Percentiles rank a stretch among this genome's conserved stretches.
phyloP scores from a whole-genome alignment of 2,888 invertebrate genomes.

The Athalia circularis region DNA sequence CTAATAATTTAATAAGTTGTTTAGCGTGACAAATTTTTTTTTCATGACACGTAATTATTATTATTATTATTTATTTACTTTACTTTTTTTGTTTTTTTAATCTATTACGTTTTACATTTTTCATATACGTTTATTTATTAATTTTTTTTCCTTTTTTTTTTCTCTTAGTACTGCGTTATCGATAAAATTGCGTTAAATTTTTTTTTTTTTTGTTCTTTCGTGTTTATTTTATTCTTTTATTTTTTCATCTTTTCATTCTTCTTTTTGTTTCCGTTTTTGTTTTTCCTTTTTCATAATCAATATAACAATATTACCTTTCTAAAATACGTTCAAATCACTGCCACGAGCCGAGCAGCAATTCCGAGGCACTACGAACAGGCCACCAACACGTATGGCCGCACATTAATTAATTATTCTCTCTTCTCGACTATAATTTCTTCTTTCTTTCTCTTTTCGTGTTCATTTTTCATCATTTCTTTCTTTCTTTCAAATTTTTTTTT shows the following conservation, averaged over 20 bases:
- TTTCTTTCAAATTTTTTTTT: neutral
- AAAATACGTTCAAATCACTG: conserved; percentile 74
- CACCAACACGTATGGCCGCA: conserved; percentile 73
- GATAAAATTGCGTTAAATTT: conserved; percentile 40
- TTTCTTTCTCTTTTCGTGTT: no score
- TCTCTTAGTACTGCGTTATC: conserved; percentile 36
- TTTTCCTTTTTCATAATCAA: conserved; percentile 62
- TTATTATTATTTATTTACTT: no score
- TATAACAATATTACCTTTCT: conserved; percentile 71
- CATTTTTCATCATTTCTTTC: neutral
- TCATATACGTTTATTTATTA: neutral
- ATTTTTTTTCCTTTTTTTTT: neutral
- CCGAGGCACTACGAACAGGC: conserved; percentile 75
- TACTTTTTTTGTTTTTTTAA: no score
- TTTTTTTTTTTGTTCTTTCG: conserved; percentile 35
- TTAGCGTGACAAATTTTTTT: conserved; percentile 63
- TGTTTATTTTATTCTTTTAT: conserved; percentile 46
- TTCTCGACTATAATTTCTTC: neutral
- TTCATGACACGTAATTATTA: conserved; percentile 58
- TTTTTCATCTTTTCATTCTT: conserved; percentile 46
- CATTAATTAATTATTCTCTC: conserved; percentile 59
- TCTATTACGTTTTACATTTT: neutral
- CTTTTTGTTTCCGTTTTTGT: conserved; percentile 59
- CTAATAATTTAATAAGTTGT: conserved; percentile 70
- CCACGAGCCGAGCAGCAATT: conserved; percentile 71